Base-by-base conservation (phyloP, 2,797 vertebrate genomes). In the Galaxias olidus region DNA sequence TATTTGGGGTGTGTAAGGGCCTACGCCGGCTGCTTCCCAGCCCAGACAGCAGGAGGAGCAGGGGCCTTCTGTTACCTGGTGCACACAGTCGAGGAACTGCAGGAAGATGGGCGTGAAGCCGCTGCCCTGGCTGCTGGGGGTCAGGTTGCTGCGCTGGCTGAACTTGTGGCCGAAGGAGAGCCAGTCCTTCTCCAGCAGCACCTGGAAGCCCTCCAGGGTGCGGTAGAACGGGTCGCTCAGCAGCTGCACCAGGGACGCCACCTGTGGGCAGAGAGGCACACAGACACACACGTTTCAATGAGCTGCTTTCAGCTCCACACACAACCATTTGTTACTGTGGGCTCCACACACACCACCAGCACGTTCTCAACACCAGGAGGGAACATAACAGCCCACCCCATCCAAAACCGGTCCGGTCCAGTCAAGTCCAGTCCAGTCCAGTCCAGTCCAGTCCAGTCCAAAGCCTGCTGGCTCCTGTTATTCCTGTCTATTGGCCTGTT, bases 101-200 rank as follows among this genome's bases (percentile, higher is more conserved):
- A 99, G 90, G 87, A 99, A 98, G 77, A 99, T 71, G 63, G 98
- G 98, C 3, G 95, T 93, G 79, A 98, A 98, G 71, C 95, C 95
- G 30, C 94, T 93, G n/a, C 96, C 94, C 87, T 98, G 98, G 84
- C 92, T 96, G 84, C 84, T 94, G 75, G 95, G 95, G 62, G 92
- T 94, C 76, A 98, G 89, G 80, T 92, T 96, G 84, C 95, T 95
- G 51, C 97, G 92, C 43, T 98, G 96, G 87, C 93, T 97, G 91
- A 98, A 99, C 68, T 97, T 98, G 81, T 99, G 96, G 56, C 98
- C 96, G 8, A 99, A 99, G 6, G 97, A 98, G 48, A 99, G 91
- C 98, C 98, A 99, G 46, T 99, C 98, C 74, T 99, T 99, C 85
- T 98, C 96, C 49, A 98, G 88, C 79, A 99, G 88, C 90, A 96